phyloP scores from a whole-genome alignment of 2,113 vertebrate species.

The Megaceryle torquata region DNA sequence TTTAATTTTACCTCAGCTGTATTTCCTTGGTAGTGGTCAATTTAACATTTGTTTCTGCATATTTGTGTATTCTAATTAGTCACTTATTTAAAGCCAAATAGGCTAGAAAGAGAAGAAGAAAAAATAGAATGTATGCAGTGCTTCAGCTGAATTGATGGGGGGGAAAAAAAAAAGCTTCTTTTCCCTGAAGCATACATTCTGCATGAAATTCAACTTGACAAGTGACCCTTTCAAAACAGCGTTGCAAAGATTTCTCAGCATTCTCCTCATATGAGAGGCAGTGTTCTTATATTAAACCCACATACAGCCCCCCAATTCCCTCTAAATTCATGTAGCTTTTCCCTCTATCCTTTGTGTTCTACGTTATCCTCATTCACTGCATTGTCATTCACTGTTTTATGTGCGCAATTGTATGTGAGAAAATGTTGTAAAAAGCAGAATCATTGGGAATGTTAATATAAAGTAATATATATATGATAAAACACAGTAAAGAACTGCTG shows the following conservation, averaged over 20 bases:
- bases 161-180: not conserved
- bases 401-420: not conserved
- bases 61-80: not conserved
- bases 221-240: constrained; percentile 57
- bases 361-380: not conserved
- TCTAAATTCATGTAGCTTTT: not conserved
- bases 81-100: not conserved
- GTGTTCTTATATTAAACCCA: not conserved
- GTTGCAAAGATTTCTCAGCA: constrained; percentile 16
- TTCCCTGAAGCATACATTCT: constrained; percentile 45
- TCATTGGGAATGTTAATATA: not conserved
- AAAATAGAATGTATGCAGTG: constrained; percentile 13
- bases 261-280: not conserved
- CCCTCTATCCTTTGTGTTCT: not conserved
- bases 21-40: not conserved
- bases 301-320: not conserved
- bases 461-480: not conserved
- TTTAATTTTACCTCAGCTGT: not conserved
- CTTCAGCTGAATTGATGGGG: constrained; percentile 32
- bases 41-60: not conserved
- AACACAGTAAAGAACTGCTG: not conserved
- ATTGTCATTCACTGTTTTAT: not conserved
- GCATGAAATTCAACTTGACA: constrained; percentile 68
- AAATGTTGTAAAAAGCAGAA: not conserved
- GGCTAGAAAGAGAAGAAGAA: not conserved